phyloP scores from a whole-genome alignment of 2,888 invertebrate species.

The Agrotis clavis region DNA sequence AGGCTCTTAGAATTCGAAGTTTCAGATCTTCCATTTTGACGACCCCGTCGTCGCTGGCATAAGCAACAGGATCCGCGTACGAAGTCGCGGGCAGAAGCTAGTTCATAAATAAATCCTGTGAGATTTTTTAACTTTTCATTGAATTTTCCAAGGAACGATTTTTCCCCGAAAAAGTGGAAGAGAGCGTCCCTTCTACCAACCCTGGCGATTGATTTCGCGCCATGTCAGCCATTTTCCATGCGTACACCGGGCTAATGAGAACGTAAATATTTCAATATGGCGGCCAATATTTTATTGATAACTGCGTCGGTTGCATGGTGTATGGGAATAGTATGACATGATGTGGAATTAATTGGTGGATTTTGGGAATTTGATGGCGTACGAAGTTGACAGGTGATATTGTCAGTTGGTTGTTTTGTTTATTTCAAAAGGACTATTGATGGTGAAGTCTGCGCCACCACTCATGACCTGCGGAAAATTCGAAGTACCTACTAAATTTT shows the following conservation, averaged over 20 bases:
- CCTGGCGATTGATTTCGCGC: constrained; percentile 75
- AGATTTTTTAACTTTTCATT: no score
- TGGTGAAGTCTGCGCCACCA: background rate
- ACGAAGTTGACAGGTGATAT: constrained; percentile 35
- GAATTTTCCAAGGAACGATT: background rate
- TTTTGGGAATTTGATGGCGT: constrained; percentile 33
- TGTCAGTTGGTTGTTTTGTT: constrained; percentile 13
- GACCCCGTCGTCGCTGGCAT: no score
- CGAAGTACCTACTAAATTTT: no score
- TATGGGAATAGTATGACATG: constrained; percentile 64
- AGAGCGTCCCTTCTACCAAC: background rate
- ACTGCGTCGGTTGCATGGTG: constrained; percentile 62
- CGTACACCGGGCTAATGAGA: constrained; percentile 78
- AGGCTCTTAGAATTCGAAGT: no score
- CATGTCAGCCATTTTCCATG: constrained; percentile 76
- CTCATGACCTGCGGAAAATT: no score
- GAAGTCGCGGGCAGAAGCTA: no score
- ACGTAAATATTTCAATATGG: constrained; percentile 81
- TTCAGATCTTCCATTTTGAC: no score
- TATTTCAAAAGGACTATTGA: constrained; percentile 1
- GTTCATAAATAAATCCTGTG: no score
- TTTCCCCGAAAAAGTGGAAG: background rate
- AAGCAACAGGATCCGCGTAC: no score
- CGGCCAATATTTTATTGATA: constrained; percentile 81
- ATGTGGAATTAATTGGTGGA: constrained; percentile 57